A percentile compares a stretch with the other conserved stretches of the same genome.
Evolutionary conservation across 2,888 invertebrate genomes (phyloP).

Genomic region (Hydroisotoma schaefferi): DNA sequence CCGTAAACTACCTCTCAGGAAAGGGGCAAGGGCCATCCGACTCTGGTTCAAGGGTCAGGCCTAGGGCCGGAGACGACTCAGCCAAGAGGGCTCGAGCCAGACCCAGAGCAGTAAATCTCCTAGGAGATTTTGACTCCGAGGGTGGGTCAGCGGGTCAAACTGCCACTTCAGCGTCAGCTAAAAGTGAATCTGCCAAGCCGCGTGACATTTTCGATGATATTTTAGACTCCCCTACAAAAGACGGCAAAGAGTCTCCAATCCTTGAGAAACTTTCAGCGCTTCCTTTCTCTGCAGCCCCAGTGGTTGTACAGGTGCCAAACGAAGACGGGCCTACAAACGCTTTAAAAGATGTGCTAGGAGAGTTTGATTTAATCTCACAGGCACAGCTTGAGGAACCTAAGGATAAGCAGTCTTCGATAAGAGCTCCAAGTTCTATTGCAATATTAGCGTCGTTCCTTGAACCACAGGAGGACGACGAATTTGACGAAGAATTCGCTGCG

Average conservation of each 20-base stretch:
- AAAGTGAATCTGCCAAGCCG: conserved; percentile 9
- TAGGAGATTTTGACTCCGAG: conserved; percentile 47
- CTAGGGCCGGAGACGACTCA: conserved; percentile 53
- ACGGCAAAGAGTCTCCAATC: conserved; percentile 18
- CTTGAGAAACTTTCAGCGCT: conserved; percentile 24
- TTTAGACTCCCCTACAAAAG: conserved; percentile 28
- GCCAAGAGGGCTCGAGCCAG: conserved; percentile 42
- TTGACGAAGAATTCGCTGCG: conserved; percentile 72
- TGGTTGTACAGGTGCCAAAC: background rate
- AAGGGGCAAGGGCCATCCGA: conserved; percentile 73
- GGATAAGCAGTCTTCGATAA: background rate
- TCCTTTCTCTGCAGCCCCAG: background rate
- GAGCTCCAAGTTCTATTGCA: background rate
- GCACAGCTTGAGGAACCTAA: background rate
- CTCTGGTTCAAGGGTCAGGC: conserved; percentile 53
- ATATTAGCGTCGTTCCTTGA: background rate
- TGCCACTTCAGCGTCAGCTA: conserved; percentile 32
- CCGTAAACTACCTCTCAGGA: conserved; percentile 82
- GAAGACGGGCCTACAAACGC: conserved; percentile 1
- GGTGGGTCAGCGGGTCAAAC: no score
- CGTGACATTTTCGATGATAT: conserved; percentile 35
- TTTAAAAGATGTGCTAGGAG: conserved; percentile 40
- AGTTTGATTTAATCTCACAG: conserved; percentile 43
- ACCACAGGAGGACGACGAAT: conserved; percentile 57
- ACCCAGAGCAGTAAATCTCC: conserved; percentile 48